These are phyloP conservation scores for Amphiduros pacificus DNA, from an alignment of 2,888 invertebrate species.

Conservation along the genomic window DNA sequence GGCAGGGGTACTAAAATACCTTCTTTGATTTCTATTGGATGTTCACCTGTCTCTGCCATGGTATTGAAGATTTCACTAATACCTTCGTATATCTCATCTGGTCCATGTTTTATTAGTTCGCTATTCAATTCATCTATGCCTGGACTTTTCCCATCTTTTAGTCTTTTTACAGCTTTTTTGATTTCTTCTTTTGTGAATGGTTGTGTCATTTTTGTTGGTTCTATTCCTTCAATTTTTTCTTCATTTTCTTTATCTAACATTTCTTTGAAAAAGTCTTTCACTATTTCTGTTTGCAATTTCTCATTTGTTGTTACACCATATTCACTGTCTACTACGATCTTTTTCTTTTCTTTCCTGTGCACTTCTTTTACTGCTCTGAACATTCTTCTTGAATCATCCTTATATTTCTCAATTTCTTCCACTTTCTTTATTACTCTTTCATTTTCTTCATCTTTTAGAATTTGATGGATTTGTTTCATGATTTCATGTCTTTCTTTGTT, in stretches of 20 bases:
- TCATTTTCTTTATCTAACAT: background rate
- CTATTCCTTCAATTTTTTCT: background rate
- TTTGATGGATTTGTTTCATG: background rate
- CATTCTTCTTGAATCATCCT: slow-evolving; percentile 4
- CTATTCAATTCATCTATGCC: slow-evolving; percentile 1
- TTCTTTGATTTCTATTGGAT: slow-evolving; percentile 3
- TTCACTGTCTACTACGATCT: no score
- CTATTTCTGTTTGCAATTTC: no score
- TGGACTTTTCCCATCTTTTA: slow-evolving; percentile 7
- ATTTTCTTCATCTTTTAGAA: background rate
- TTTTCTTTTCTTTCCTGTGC: no score
- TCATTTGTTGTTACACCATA: no score
- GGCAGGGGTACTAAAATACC: slow-evolving; percentile 9
- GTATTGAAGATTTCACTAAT: background rate
- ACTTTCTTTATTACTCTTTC: background rate
- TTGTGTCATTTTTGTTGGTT: background rate
- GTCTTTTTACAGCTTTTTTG: slow-evolving; percentile 1
- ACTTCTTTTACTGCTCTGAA: slow-evolving; percentile 2
- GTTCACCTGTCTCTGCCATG: background rate
- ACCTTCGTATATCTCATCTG: background rate
- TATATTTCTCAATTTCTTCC: slow-evolving; percentile 1
- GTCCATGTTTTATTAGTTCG: slow-evolving; percentile 8
- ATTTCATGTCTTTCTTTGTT: background rate
- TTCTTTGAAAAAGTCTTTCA: background rate
- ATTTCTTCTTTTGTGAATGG: slow-evolving; percentile 7